Evolutionary conservation across 2,888 invertebrate genomes (phyloP).

Genomic region (Oscheius sp.): DNA sequence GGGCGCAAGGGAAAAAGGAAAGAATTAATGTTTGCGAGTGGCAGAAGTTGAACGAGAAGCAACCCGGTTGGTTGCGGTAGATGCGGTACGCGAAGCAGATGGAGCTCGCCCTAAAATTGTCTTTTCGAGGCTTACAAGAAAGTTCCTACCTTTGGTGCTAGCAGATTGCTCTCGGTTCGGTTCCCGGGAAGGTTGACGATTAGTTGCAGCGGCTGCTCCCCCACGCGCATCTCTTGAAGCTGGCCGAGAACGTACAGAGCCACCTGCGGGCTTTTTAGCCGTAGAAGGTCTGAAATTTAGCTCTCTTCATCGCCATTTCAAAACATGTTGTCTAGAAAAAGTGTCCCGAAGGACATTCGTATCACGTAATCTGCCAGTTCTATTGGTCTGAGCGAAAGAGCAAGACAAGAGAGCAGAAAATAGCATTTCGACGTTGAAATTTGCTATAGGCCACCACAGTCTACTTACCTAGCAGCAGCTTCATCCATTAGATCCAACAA

Average conservation of each 20-base stretch:
- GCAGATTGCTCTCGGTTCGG: slow-evolving; percentile 11
- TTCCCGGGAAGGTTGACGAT: not conserved
- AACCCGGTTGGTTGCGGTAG: not conserved
- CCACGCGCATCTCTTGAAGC: slow-evolving; percentile 23
- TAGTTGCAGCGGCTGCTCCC: not conserved
- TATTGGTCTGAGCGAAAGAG: no score
- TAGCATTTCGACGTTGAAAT: no score
- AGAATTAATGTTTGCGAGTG: not conserved
- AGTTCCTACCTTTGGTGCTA: slow-evolving; percentile 20
- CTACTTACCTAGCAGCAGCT: slow-evolving; percentile 42
- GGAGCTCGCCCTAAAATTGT: not conserved
- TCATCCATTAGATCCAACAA: slow-evolving; percentile 69
- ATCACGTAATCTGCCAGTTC: no score
- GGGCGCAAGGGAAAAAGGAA: not conserved
- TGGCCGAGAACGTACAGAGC: slow-evolving; percentile 25
- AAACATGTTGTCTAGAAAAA: no score
- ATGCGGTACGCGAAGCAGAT: not conserved
- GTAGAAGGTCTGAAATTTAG: slow-evolving; percentile 35
- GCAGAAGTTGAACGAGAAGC: slow-evolving; percentile 1
- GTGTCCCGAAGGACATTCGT: no score
- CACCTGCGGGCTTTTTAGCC: slow-evolving; percentile 28
- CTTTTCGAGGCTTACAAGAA: no score
- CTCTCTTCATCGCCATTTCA: no score
- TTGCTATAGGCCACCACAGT: not conserved
- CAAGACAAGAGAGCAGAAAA: no score